These are phyloP conservation scores for Atherix ibis DNA, from an alignment of 2,888 invertebrate genomes.

Conservation along the genomic window DNA sequence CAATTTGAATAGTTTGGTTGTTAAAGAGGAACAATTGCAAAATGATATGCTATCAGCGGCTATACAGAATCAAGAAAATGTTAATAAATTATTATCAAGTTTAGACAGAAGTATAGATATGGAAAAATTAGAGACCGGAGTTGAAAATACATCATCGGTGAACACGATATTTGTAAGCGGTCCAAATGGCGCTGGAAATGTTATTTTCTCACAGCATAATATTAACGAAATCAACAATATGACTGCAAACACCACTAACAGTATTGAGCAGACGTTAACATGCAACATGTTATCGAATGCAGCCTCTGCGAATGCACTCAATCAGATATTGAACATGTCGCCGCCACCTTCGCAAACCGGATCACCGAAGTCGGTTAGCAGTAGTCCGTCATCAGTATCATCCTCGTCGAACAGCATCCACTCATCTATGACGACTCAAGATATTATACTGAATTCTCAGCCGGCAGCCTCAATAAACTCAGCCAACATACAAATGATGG, in stretches of 20 bases:
- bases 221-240: conserved; percentile 6
- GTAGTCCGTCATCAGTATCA: conserved; percentile 32
- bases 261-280: conserved; percentile 7
- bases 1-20: conserved; percentile 10
- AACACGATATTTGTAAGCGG: too few relatives aligned
- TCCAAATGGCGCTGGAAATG: conserved; percentile 6
- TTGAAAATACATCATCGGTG: background rate
- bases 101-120: conserved; percentile 34
- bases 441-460: conserved; percentile 32
- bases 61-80: conserved; percentile 41
- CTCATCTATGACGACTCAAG: conserved; percentile 28
- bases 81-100: conserved; percentile 41
- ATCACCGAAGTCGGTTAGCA: conserved; percentile 18
- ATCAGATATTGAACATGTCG: conserved; percentile 23
- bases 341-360: conserved; percentile 13
- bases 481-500: conserved; percentile 19
- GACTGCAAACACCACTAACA: conserved; percentile 1
- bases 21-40: conserved; percentile 40
- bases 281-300: conserved; percentile 7
- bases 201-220: conserved; percentile 7
- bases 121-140: background rate
- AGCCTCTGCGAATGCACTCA: conserved; percentile 5
- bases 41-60: conserved; percentile 14
- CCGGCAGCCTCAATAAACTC: conserved; percentile 24
- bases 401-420: conserved; percentile 22